These are phyloP conservation scores for Capitulum mitella DNA, from an alignment of 2,888 invertebrate species.

Conservation along the genomic window DNA sequence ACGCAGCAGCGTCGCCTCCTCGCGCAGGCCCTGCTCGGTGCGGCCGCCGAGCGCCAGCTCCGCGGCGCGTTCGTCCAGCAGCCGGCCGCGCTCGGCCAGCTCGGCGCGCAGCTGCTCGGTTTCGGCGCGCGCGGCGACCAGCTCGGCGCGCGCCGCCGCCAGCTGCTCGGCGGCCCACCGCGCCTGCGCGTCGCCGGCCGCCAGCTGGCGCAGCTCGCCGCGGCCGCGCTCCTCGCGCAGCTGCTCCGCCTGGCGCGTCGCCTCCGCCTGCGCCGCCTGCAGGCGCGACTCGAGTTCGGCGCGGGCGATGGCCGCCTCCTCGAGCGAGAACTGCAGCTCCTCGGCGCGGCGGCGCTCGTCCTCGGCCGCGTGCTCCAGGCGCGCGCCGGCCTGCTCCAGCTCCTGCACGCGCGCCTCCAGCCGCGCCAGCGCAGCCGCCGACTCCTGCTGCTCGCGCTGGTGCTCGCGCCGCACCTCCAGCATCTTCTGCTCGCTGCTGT, in stretches of 20 bases:
- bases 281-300: constrained; percentile 72
- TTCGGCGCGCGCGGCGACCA: neutral
- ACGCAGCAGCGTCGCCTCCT: constrained; percentile 37
- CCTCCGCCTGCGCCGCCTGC: neutral
- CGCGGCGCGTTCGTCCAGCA: neutral
- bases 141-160: neutral
- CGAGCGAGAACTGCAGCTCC: constrained; percentile 81
- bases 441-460: constrained; percentile 28
- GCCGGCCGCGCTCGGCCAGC: neutral
- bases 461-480: constrained; percentile 43
- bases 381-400: constrained; percentile 34
- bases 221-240: neutral
- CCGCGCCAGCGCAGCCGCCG: constrained; percentile 25
- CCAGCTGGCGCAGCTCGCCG: neutral
- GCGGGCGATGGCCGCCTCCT: constrained; percentile 79
- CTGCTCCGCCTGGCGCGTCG: neutral
- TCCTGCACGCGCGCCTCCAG: neutral
- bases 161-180: neutral
- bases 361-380: constrained; percentile 49
- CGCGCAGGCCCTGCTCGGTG: constrained; percentile 33
- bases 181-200: neutral
- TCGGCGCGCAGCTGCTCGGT: neutral
- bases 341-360: constrained; percentile 75
- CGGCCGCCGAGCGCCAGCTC: neutral
- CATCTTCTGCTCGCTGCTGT: constrained; percentile 44